Percentiles rank a stretch among this genome's conserved stretches.
Evolutionary conservation across 1,140 invertebrate genomes (phyloP).

Genomic region (Sipha flava): DNA sequence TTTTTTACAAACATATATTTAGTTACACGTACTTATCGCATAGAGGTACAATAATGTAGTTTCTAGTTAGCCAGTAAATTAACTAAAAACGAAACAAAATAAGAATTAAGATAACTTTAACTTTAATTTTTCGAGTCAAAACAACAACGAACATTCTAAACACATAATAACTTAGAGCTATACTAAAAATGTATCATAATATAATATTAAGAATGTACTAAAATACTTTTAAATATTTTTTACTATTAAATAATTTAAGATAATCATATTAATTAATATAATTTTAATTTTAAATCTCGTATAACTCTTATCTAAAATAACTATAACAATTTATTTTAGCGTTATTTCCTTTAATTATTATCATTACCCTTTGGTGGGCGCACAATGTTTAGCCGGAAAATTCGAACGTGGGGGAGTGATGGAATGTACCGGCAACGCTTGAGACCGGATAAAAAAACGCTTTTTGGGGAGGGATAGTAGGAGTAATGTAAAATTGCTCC

Average conservation of each 20-base stretch:
- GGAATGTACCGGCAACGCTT: conserved; percentile 31
- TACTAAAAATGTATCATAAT: conserved; percentile 24
- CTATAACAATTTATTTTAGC: conserved; percentile 31
- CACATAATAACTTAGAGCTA: conserved; percentile 25
- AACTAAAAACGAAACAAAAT: conserved; percentile 15
- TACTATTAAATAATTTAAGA: conserved; percentile 33
- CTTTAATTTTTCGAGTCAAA: conserved; percentile 9
- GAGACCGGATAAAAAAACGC: conserved; percentile 17
- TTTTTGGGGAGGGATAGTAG: not conserved
- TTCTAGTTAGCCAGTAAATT: not conserved
- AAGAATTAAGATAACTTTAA: conserved; percentile 22
- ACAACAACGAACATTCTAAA: conserved; percentile 31
- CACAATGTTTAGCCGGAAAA: conserved; percentile 32
- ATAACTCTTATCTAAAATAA: conserved; percentile 33
- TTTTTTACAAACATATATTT: conserved; percentile 22
- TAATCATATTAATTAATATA: conserved; percentile 29
- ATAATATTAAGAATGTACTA: conserved; percentile 27
- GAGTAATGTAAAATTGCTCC: conserved; percentile 22
- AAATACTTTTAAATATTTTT: conserved; percentile 29
- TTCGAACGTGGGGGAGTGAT: conserved; percentile 27
- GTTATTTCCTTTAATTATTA: conserved; percentile 24
- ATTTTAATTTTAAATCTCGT: conserved; percentile 29
- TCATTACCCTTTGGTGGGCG: conserved; percentile 23
- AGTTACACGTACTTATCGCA: conserved; percentile 8
- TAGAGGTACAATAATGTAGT: not conserved